phyloP scores from a whole-genome alignment of 1,140 invertebrate genomes.

The Magallana ariakensis region DNA sequence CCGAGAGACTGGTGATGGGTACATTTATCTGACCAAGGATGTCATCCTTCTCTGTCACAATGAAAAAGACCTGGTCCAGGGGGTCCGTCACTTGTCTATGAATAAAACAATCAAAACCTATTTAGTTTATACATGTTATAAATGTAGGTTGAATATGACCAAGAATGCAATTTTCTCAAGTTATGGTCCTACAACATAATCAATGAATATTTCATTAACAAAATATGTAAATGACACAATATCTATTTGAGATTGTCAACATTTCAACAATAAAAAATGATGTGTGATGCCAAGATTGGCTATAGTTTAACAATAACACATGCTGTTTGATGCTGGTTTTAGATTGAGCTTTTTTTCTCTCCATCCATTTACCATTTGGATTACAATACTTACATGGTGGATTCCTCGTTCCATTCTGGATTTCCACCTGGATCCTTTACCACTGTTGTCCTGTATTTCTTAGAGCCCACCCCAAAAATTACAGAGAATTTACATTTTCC shows the following conservation, averaged over 20 bases:
- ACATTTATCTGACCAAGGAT: constrained; percentile 74
- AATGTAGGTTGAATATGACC: no score
- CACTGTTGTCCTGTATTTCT: constrained; percentile 73
- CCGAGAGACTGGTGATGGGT: constrained; percentile 67
- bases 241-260: no score
- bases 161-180: no score
- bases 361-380: not conserved
- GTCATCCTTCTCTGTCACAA: constrained; percentile 77
- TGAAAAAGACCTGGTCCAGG: constrained; percentile 74
- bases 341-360: not conserved
- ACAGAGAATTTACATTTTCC: constrained; percentile 77
- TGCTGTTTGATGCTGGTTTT: no score
- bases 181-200: no score
- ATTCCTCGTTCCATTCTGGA: constrained; percentile 78
- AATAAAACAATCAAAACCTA: constrained; percentile 55
- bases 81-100: constrained; percentile 67
- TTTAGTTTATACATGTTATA: no score
- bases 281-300: no score
- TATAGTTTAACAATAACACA: no score
- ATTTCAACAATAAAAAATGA: no score
- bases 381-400: constrained; percentile 71
- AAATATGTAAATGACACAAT: no score
- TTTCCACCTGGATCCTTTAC: constrained; percentile 72
- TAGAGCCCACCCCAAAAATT: constrained; percentile 76
- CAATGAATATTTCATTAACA: no score